Evolutionary conservation across 2,113 vertebrate genomes (phyloP).

Genomic region (Neoarius graeffei): DNA sequence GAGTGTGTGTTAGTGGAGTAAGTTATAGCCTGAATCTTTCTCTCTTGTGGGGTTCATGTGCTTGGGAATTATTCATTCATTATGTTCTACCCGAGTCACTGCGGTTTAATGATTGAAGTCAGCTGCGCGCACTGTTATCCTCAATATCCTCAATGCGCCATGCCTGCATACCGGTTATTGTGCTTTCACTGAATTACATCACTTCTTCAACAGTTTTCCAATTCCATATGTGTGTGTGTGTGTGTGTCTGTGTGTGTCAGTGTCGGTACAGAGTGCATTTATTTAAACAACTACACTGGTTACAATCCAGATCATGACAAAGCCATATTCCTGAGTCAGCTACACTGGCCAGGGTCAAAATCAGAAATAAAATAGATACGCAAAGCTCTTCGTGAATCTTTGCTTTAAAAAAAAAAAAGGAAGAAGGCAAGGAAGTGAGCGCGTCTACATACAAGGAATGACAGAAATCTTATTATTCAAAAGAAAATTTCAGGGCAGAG

Average conservation of each 20-base stretch:
- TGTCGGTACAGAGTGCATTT: not conserved
- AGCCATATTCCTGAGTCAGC: constrained; percentile 9
- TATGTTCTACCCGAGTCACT: constrained; percentile 26
- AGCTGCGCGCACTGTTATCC: not conserved
- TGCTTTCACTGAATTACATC: constrained; percentile 11
- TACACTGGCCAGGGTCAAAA: not conserved
- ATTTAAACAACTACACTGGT: not conserved
- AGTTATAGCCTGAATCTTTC: constrained; percentile 45
- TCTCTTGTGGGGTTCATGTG: constrained; percentile 41
- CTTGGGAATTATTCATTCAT: not conserved
- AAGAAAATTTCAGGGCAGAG: not conserved
- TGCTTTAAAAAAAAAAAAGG: not conserved
- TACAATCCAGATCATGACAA: not conserved
- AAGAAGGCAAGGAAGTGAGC: not conserved
- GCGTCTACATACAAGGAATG: not conserved
- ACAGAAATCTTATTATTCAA: not conserved
- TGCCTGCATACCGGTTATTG: constrained; percentile 1
- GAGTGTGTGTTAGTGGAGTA: constrained; percentile 46
- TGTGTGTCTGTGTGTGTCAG: not conserved
- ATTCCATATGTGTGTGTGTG: not conserved
- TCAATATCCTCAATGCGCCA: not conserved
- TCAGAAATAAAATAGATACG: not conserved
- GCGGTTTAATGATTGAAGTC: constrained; percentile 48
- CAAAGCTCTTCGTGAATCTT: not conserved
- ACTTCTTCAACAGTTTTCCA: not conserved